Evolutionary conservation across 2,797 vertebrate genomes (phyloP).

Genomic region (Peromyscus nudipes): DNA sequence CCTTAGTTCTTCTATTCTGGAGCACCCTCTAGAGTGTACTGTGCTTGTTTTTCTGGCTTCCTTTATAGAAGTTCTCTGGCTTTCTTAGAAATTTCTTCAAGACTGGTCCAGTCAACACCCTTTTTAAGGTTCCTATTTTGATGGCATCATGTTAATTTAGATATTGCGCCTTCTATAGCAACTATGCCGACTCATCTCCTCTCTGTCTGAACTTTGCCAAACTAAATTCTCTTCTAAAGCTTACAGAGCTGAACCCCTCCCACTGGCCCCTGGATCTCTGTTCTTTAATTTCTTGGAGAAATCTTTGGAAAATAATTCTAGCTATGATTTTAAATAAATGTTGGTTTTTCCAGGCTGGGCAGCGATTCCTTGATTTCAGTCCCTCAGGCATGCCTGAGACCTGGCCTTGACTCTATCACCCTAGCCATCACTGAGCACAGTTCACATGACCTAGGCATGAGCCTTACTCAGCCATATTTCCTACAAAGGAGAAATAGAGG

Average conservation of each 20-base stretch:
- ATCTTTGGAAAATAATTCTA: not conserved
- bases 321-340: not conserved
- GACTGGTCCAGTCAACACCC: not conserved
- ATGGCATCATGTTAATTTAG: not conserved
- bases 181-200: not conserved
- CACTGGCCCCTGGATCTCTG: not conserved
- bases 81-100: not conserved
- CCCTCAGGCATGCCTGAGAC: not conserved
- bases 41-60: not conserved
- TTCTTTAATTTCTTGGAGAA: conserved; percentile 16
- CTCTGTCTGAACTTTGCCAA: not conserved
- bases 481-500: not conserved
- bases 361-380: not conserved
- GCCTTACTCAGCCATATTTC: not conserved
- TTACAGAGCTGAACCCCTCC: not conserved
- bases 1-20: not conserved
- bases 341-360: not conserved
- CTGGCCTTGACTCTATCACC: not conserved
- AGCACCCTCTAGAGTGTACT: not conserved
- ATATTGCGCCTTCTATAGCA: not conserved
- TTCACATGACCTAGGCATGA: not conserved
- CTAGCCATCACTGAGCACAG: not conserved
- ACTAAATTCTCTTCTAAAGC: not conserved
- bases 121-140: not conserved
- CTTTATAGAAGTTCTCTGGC: not conserved